Evolutionary conservation across 2,888 invertebrate species (phyloP).

Genomic region (Phengaris arion): DNA sequence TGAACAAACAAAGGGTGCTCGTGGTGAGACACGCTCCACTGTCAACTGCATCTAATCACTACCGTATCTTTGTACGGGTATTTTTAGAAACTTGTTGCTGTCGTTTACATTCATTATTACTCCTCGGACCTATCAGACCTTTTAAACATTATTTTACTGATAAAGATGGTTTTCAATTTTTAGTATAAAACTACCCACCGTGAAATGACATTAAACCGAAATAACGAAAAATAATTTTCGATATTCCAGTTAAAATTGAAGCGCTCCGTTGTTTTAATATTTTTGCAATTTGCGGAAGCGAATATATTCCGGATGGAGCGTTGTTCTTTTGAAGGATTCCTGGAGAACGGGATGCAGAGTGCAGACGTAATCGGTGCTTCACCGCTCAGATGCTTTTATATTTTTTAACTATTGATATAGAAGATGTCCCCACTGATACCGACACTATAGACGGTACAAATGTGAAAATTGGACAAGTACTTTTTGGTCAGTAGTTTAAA

Average conservation of each 20-base stretch:
- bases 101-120: background rate
- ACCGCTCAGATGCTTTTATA: background rate
- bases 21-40: background rate
- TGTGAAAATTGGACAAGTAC: no score
- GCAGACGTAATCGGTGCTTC: background rate
- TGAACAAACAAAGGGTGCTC: background rate
- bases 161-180: background rate
- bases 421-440: no score
- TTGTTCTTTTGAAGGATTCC: background rate
- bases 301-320: background rate
- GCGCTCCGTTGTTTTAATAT: background rate
- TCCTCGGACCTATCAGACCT: background rate
- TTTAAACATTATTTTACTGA: background rate
- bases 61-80: background rate
- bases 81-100: background rate
- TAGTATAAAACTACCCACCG: background rate
- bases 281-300: background rate
- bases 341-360: background rate
- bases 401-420: background rate
- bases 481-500: no score
- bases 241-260: background rate
- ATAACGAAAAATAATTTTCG: background rate
- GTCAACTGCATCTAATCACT: constrained; percentile 11
- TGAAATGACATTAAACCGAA: background rate
- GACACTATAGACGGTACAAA: no score